These are phyloP conservation scores for Drosophila acutilabella DNA, from an alignment of 2,888 invertebrate genomes.

Conservation along the genomic window DNA sequence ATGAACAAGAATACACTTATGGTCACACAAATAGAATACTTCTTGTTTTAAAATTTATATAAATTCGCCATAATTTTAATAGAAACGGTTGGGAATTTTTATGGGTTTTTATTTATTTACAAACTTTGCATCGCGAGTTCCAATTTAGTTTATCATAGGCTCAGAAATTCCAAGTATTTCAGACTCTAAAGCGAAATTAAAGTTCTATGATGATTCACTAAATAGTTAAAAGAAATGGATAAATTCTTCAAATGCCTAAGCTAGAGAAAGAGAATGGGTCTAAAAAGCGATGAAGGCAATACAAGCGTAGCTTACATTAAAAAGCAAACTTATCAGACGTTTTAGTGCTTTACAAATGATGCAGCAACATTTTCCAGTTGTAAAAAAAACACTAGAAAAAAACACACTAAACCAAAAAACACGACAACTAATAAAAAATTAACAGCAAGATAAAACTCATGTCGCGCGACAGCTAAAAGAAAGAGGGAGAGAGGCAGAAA, in stretches of 20 bases:
- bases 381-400: neutral
- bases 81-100: too few relatives aligned
- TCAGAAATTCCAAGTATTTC: constrained; percentile 3
- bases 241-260: neutral
- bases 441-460: constrained; percentile 66
- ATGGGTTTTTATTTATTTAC: too few relatives aligned
- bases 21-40: too few relatives aligned
- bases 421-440: constrained; percentile 67
- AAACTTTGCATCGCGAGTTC: neutral
- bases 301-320: constrained; percentile 41
- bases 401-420: constrained; percentile 23
- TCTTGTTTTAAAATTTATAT: too few relatives aligned
- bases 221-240: neutral
- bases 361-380: constrained; percentile 46
- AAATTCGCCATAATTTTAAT: too few relatives aligned
- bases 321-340: constrained; percentile 46
- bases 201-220: constrained; percentile 7
- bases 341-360: constrained; percentile 64
- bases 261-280: neutral
- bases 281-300: neutral
- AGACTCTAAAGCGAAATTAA: neutral
- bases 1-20: too few relatives aligned
- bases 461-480: constrained; percentile 40
- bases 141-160: constrained; percentile 12
- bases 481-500: constrained; percentile 9